Evolutionary conservation across 2,113 vertebrate genomes (phyloP).

Genomic region (Salvelinus sp.): DNA sequence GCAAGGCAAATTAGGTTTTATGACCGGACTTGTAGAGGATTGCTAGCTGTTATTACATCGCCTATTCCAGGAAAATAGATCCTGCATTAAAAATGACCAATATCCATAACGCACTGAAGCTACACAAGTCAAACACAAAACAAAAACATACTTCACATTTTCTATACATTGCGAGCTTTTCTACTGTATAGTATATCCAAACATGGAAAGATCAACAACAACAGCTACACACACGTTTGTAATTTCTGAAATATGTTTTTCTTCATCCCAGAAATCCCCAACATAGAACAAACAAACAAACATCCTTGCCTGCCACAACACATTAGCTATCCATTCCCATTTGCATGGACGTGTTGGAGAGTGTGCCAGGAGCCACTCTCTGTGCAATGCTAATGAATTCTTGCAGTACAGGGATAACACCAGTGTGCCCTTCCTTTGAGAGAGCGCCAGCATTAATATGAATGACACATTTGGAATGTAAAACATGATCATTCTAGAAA

Average conservation of each 20-base stretch:
- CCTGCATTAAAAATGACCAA: no score
- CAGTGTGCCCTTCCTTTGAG: conserved; percentile 59
- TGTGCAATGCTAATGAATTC: conserved; percentile 72
- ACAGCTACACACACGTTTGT: conserved; percentile 25
- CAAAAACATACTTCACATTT: background rate
- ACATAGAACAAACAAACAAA: conserved; percentile 62
- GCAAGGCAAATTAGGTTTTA: background rate
- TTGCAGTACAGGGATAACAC: conserved; percentile 71
- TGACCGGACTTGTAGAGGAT: background rate
- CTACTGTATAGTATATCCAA: background rate
- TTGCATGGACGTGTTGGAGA: conserved; percentile 49
- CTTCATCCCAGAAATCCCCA: conserved; percentile 37
- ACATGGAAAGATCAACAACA: conserved; percentile 21
- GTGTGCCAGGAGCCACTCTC: conserved; percentile 60
- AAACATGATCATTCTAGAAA: conserved; percentile 74
- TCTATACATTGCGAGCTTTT: background rate
- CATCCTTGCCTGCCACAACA: conserved; percentile 41
- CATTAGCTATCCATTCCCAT: conserved; percentile 70
- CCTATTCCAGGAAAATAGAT: no score
- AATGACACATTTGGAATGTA: conserved; percentile 77
- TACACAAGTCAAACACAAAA: background rate
- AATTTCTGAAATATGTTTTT: conserved; percentile 45
- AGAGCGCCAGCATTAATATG: conserved; percentile 68
- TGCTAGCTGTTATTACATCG: background rate
- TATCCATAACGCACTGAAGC: no score